Percentiles rank a stretch among this genome's conserved stretches.
These are phyloP conservation scores for Alligator sinensis DNA, from an alignment of 2,113 vertebrate species.

Conservation along the genomic window DNA sequence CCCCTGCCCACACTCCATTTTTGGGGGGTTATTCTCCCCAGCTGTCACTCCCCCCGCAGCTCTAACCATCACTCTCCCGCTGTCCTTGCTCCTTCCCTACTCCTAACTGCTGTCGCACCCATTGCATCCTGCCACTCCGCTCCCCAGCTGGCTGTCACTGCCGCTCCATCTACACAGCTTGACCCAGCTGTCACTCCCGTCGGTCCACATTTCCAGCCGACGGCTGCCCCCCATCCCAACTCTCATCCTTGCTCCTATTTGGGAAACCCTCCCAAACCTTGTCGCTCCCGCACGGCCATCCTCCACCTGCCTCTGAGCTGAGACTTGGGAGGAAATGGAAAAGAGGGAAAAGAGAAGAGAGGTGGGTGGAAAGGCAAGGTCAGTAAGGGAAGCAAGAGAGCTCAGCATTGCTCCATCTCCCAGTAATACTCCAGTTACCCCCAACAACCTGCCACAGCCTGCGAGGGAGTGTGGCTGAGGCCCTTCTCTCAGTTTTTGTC, in stretches of 20 bases:
- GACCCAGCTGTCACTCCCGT: not conserved
- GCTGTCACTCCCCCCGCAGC: not conserved
- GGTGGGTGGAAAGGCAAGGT: not conserved
- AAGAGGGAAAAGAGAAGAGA: too few relatives aligned
- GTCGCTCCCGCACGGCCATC: fast-evolving
- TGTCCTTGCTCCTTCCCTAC: fast-evolving
- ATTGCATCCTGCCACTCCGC: not conserved
- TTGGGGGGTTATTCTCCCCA: not conserved
- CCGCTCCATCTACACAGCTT: not conserved
- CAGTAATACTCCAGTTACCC: constrained; percentile 19
- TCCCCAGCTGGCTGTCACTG: not conserved
- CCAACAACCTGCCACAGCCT: not conserved
- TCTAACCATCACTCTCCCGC: not conserved
- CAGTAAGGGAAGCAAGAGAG: not conserved
- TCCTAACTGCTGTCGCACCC: not conserved
- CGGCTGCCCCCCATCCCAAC: not conserved
- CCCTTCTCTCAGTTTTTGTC: not conserved
- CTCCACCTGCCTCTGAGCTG: not conserved
- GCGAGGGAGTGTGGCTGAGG: not conserved
- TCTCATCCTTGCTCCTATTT: not conserved
- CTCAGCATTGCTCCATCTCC: not conserved
- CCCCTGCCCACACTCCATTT: not conserved
- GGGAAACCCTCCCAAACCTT: not conserved
- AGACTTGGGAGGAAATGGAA: not conserved
- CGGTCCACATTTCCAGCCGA: fast-evolving